phyloP scores from a whole-genome alignment of 2,113 vertebrate genomes.

The Tragelaphus strepsiceros region DNA sequence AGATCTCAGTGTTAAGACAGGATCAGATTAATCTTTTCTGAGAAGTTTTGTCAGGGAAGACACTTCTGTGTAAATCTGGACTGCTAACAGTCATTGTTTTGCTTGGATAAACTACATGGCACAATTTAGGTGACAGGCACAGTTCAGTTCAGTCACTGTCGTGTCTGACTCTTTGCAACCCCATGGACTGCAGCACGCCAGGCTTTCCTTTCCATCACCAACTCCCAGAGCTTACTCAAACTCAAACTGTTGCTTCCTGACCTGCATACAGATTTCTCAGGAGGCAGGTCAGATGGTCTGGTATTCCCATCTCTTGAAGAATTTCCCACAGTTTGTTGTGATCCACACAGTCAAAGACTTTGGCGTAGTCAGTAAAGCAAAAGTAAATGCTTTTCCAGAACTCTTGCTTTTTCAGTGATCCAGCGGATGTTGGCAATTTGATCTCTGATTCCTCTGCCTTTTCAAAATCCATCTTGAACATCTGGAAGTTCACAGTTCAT shows the following conservation, averaged over 20 bases:
- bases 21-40: conserved; percentile 9
- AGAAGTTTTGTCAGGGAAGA: background rate
- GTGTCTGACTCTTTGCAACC: rapidly evolving
- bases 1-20: background rate
- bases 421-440: background rate
- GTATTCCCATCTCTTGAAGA: background rate
- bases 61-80: background rate
- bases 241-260: background rate
- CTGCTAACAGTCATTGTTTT: background rate
- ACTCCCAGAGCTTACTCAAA: background rate
- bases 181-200: background rate
- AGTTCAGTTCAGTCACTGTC: background rate
- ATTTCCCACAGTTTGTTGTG: background rate
- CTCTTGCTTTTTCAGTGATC: background rate
- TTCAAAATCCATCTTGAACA: background rate
- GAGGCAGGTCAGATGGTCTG: background rate
- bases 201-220: background rate
- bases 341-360: background rate
- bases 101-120: background rate
- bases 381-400: background rate
- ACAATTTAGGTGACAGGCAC: background rate
- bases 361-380: background rate
- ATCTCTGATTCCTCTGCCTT: background rate
- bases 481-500: background rate
- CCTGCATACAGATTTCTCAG: background rate